Percentiles rank a stretch among this genome's conserved stretches.
Evolutionary conservation across 2,888 invertebrate species (phyloP).

Genomic region (Abrostola triplasia): DNA sequence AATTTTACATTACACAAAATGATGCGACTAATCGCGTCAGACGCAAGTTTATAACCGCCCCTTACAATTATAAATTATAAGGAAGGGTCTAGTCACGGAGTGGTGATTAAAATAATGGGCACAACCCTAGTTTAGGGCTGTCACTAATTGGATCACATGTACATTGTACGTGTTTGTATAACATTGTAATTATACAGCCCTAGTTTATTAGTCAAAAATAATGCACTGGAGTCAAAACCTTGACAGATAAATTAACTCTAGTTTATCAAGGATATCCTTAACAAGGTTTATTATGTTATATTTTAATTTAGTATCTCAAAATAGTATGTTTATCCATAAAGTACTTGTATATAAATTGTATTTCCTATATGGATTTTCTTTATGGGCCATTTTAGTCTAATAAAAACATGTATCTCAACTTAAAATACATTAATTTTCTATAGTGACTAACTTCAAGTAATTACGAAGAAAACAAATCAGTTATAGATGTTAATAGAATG

Average conservation of each 20-base stretch:
- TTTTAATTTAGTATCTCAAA: too few relatives aligned
- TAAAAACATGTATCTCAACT: too few relatives aligned
- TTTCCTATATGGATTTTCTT: too few relatives aligned
- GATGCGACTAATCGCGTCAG: constrained; percentile 2
- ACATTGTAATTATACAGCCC: constrained; percentile 49
- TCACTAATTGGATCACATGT: constrained; percentile 58
- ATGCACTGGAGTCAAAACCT: constrained; percentile 6
- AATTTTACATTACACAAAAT: constrained; percentile 1
- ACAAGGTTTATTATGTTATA: too few relatives aligned
- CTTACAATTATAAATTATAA: constrained; percentile 64
- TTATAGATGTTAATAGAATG: too few relatives aligned
- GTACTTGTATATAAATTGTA: too few relatives aligned
- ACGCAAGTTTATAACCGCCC: constrained; percentile 31
- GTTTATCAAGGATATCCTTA: background rate
- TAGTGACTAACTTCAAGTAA: too few relatives aligned
- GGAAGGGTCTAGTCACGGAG: constrained; percentile 63
- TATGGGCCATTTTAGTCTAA: too few relatives aligned
- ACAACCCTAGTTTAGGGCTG: constrained; percentile 63
- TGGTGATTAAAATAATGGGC: constrained; percentile 66
- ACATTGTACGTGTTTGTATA: constrained; percentile 59
- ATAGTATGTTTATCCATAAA: too few relatives aligned
- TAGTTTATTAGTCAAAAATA: constrained; percentile 50
- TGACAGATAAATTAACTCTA: background rate
- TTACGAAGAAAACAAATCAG: too few relatives aligned
- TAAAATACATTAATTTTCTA: too few relatives aligned